Percentiles rank a stretch among this genome's conserved stretches.
These are phyloP conservation scores for Toxotes lorentzi DNA, from an alignment of 2,797 vertebrate species.

Conservation along the genomic window DNA sequence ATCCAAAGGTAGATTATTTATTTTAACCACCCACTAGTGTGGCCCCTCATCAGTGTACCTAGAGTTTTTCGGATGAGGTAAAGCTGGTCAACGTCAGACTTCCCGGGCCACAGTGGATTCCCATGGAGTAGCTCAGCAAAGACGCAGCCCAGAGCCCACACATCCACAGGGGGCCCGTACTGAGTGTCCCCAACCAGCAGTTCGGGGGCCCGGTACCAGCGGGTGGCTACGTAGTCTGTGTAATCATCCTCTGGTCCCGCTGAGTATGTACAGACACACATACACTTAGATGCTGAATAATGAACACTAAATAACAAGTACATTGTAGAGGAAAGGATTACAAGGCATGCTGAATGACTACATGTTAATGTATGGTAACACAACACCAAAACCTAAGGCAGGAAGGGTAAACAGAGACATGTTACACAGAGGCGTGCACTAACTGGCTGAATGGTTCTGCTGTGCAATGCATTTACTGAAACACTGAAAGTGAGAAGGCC, in stretches of 20 bases:
- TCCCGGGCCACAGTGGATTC: slow-evolving; percentile 92
- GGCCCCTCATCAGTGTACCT: slow-evolving; percentile 72
- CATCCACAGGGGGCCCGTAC: slow-evolving; percentile 89
- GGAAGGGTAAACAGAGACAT: slow-evolving; percentile 75
- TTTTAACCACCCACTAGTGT: not conserved
- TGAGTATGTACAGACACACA: slow-evolving; percentile 43
- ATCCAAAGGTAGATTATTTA: not conserved
- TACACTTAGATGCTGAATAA: slow-evolving; percentile 48
- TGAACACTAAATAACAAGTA: slow-evolving; percentile 62
- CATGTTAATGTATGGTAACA: slow-evolving; percentile 78
- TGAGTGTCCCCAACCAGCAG: slow-evolving; percentile 92
- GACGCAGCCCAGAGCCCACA: slow-evolving; percentile 92
- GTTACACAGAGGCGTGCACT: slow-evolving; percentile 30
- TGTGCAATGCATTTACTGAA: slow-evolving; percentile 49
- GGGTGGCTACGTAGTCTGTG: slow-evolving; percentile 92
- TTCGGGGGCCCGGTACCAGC: slow-evolving; percentile 93
- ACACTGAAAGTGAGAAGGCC: slow-evolving; percentile 75
- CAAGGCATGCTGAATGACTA: slow-evolving; percentile 68
- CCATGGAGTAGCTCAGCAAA: slow-evolving; percentile 90
- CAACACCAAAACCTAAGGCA: slow-evolving; percentile 72
- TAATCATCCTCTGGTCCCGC: slow-evolving; percentile 91
- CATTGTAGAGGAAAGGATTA: slow-evolving; percentile 69
- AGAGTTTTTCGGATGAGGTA: slow-evolving; percentile 91
- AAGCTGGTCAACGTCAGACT: slow-evolving; percentile 92
- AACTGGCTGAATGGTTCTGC: slow-evolving; percentile 54